Percentiles rank a stretch among this genome's conserved stretches.
phyloP scores from a whole-genome alignment of 2,113 vertebrate species.

The Gopherus evgoodei region DNA sequence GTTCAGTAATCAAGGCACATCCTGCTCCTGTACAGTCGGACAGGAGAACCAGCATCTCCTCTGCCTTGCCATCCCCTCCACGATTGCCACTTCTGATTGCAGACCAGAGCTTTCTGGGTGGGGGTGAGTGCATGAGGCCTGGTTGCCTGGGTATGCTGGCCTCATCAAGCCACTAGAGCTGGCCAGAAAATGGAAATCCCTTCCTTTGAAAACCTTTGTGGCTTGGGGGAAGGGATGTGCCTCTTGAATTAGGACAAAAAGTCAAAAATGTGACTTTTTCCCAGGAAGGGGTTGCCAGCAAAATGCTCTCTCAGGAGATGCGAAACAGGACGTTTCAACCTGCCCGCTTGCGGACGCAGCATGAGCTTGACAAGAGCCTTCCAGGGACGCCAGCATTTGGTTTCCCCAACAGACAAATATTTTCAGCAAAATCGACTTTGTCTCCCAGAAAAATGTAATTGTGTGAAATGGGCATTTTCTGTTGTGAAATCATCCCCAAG shows the following conservation, averaged over 20 bases:
- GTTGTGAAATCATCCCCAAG: neutral
- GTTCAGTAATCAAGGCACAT: neutral
- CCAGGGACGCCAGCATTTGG: neutral
- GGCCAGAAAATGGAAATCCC: neutral
- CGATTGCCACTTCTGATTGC: neutral
- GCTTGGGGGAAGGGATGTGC: neutral
- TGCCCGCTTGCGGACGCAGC: fast-evolving
- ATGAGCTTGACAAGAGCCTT: neutral
- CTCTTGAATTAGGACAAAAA: neutral
- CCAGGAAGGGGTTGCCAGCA: neutral
- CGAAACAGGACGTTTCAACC: neutral
- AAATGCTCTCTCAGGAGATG: neutral
- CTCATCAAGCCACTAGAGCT: neutral
- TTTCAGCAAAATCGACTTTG: neutral
- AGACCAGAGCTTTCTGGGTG: neutral
- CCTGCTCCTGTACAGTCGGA: neutral
- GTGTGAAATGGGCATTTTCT: neutral
- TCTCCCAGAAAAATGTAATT: too few relatives aligned
- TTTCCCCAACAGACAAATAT: neutral
- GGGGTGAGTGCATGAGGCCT: neutral
- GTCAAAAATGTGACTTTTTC: neutral
- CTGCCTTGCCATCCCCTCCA: neutral
- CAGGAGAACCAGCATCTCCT: neutral
- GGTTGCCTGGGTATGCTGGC: neutral
- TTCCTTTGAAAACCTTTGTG: neutral